These are phyloP conservation scores for Cepaea nemoralis DNA, from an alignment of 1,140 invertebrate species.

Conservation along the genomic window DNA sequence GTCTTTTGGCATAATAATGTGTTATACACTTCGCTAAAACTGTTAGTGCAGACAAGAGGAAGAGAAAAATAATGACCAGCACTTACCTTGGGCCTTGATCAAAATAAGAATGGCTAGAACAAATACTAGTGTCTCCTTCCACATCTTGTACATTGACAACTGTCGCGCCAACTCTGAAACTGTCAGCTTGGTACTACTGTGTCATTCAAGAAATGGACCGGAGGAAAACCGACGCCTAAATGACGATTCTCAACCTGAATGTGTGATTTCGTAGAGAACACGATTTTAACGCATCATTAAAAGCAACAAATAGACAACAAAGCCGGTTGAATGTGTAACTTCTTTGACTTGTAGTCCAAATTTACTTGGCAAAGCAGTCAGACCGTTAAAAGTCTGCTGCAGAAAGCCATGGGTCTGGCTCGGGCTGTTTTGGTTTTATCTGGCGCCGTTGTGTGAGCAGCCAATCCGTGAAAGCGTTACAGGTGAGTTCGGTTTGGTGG, in stretches of 20 bases:
- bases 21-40: too few relatives aligned
- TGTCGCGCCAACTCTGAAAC: conserved; percentile 10
- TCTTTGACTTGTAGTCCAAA: background rate
- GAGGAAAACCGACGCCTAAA: too few relatives aligned
- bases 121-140: conserved; percentile 32
- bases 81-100: conserved; percentile 16
- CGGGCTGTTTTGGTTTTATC: conserved; percentile 7
- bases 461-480: background rate
- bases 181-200: conserved; percentile 9
- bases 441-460: background rate
- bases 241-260: too few relatives aligned
- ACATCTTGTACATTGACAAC: conserved; percentile 4
- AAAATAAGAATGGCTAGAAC: conserved; percentile 24
- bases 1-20: too few relatives aligned
- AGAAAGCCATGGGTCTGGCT: background rate
- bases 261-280: too few relatives aligned
- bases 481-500: background rate
- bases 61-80: background rate
- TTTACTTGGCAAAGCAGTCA: conserved; percentile 17
- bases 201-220: background rate
- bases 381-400: conserved; percentile 23
- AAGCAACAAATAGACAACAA: too few relatives aligned
- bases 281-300: too few relatives aligned
- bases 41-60: too few relatives aligned
- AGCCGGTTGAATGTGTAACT: background rate